These are phyloP conservation scores for Latrodectus hesperus DNA, from an alignment of 2,888 invertebrate species.

Conservation along the genomic window DNA sequence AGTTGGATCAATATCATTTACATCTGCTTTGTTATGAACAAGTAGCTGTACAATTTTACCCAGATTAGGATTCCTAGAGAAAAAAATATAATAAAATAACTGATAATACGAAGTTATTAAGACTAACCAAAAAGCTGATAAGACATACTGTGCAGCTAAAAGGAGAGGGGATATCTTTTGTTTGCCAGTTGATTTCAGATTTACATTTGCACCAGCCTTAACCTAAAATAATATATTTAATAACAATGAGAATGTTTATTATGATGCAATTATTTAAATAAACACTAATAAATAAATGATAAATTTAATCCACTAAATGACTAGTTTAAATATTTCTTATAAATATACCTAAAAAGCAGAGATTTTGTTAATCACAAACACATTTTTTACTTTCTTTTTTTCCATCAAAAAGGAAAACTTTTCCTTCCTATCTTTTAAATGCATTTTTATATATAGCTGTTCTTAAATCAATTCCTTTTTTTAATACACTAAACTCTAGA, in stretches of 20 bases:
- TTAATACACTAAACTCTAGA: no score
- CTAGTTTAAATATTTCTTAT: no score
- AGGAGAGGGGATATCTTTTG: constrained; percentile 70
- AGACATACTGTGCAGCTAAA: constrained; percentile 68
- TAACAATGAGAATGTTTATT: no score
- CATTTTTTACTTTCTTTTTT: no score
- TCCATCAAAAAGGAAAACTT: no score
- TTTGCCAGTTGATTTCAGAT: constrained; percentile 72
- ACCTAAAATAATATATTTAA: constrained; percentile 61
- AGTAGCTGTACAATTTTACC: constrained; percentile 71
- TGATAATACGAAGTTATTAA: neutral
- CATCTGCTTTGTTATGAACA: constrained; percentile 73
- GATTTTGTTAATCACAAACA: no score
- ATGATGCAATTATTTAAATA: neutral
- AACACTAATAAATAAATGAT: neutral
- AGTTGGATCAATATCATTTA: constrained; percentile 72
- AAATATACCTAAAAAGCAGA: no score
- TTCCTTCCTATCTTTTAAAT: no score
- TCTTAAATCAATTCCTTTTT: no score
- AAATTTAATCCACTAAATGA: no score
- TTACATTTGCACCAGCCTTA: constrained; percentile 74
- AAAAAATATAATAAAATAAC: neutral
- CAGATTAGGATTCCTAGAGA: constrained; percentile 45
- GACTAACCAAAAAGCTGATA: neutral
- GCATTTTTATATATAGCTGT: no score